Percentiles rank a stretch among this genome's conserved stretches.
phyloP scores from a whole-genome alignment of 2,888 invertebrate genomes.

The Andrena flavipes region DNA sequence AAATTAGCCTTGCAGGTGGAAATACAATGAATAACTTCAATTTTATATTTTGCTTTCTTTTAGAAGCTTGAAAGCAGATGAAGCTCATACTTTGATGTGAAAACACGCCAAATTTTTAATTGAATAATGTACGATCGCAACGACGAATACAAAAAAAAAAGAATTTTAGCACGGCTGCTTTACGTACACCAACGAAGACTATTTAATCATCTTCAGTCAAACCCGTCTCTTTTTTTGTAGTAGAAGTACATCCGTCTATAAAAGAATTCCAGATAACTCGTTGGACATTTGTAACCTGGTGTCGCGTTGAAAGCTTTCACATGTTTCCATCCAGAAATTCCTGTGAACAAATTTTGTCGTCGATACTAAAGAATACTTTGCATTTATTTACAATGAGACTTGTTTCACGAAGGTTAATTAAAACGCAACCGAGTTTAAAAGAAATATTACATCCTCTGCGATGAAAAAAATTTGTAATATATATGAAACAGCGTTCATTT shows the following conservation, averaged over 20 bases:
- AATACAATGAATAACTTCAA: neutral
- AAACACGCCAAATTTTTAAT: neutral
- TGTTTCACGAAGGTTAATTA: neutral
- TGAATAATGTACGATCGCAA: neutral
- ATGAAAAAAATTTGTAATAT: too few relatives aligned
- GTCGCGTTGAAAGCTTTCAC: neutral
- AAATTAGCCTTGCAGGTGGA: slow-evolving; percentile 4
- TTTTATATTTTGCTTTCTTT: neutral
- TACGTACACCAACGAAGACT: neutral
- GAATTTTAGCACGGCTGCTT: neutral
- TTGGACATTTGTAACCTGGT: neutral
- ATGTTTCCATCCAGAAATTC: neutral
- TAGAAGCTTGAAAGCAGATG: neutral
- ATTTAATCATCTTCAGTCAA: neutral
- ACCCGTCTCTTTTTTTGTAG: neutral
- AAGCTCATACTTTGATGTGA: too few relatives aligned
- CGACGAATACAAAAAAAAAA: neutral
- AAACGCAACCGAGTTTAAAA: too few relatives aligned
- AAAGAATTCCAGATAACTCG: neutral
- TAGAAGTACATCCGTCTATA: neutral
- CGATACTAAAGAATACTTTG: neutral
- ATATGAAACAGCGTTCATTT: too few relatives aligned
- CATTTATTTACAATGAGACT: neutral
- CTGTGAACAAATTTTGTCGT: neutral
- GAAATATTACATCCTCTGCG: too few relatives aligned